Evolutionary conservation across 2,797 vertebrate genomes (phyloP).

Genomic region (Atherinosoma microstoma): DNA sequence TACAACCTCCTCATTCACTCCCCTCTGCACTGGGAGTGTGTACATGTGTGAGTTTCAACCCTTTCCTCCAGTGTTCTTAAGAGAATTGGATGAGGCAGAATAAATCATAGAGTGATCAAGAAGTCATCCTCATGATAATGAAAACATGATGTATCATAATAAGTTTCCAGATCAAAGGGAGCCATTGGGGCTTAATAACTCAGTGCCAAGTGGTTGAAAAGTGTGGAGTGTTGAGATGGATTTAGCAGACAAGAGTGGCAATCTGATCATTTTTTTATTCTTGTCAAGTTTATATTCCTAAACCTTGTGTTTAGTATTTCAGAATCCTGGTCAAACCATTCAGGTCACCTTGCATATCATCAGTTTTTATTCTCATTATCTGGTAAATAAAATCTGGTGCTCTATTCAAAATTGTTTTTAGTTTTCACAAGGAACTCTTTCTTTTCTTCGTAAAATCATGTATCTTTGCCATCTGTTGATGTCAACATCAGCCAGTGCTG

Average conservation of each 20-base stretch:
- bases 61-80: conserved; percentile 62
- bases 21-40: conserved; percentile 4
- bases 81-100: conserved; percentile 75
- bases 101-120: conserved; percentile 78
- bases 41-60: conserved; percentile 19
- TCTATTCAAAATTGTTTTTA: conserved; percentile 1
- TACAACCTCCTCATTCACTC: conserved; percentile 45
- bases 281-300: conserved; percentile 23
- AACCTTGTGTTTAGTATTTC: conserved; percentile 12
- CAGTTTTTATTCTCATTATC: not conserved
- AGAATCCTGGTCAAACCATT: conserved; percentile 12
- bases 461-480: not conserved
- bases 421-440: no score
- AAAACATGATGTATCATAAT: conserved; percentile 80
- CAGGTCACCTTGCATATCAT: no score
- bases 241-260: conserved; percentile 39
- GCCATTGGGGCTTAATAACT: conserved; percentile 63
- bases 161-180: conserved; percentile 72
- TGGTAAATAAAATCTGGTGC: not conserved
- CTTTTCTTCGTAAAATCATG: not conserved
- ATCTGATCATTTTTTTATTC: conserved; percentile 51
- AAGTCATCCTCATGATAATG: conserved; percentile 80
- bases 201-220: conserved; percentile 52
- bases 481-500: not conserved
- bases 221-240: conserved; percentile 27